A percentile compares a stretch with the other conserved stretches of the same genome.
Evolutionary conservation across 2,113 vertebrate genomes (phyloP).

Genomic region (Gobius niger): DNA sequence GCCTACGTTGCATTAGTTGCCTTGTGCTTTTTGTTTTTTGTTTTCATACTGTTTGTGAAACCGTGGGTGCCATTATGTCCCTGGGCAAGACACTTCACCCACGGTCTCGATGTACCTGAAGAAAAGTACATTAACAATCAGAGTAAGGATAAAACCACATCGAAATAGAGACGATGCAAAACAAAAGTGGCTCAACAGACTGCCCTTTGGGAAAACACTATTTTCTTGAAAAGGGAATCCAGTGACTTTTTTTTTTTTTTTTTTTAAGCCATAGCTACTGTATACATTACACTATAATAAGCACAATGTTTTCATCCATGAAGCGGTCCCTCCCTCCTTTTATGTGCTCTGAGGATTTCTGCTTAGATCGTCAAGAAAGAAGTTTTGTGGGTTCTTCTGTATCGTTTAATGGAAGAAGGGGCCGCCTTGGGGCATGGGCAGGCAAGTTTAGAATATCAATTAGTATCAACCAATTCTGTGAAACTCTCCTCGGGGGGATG

Average conservation of each 20-base stretch:
- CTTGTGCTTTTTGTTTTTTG: too few relatives aligned
- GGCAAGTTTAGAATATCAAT: conserved; percentile 75
- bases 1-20: too few relatives aligned
- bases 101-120: background rate
- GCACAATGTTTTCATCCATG: conserved; percentile 6
- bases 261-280: background rate
- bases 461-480: conserved; percentile 59
- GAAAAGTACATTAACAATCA: too few relatives aligned
- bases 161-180: too few relatives aligned
- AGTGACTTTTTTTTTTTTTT: too few relatives aligned
- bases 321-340: conserved; percentile 31
- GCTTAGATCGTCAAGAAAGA: conserved; percentile 70
- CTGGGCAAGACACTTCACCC: background rate
- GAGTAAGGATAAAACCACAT: too few relatives aligned
- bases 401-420: conserved; percentile 60
- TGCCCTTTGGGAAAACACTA: too few relatives aligned
- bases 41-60: too few relatives aligned
- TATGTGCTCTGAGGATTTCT: conserved; percentile 35
- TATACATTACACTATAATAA: conserved; percentile 3
- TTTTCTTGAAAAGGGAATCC: too few relatives aligned
- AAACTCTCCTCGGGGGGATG: conserved; percentile 43
- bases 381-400: conserved; percentile 58
- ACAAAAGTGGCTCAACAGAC: too few relatives aligned
- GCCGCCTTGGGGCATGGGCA: conserved; percentile 53
- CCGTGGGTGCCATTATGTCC: background rate